Conservation (phyloP, 2,113 vertebrate genomes). For the Centropus unirufus region DNA sequence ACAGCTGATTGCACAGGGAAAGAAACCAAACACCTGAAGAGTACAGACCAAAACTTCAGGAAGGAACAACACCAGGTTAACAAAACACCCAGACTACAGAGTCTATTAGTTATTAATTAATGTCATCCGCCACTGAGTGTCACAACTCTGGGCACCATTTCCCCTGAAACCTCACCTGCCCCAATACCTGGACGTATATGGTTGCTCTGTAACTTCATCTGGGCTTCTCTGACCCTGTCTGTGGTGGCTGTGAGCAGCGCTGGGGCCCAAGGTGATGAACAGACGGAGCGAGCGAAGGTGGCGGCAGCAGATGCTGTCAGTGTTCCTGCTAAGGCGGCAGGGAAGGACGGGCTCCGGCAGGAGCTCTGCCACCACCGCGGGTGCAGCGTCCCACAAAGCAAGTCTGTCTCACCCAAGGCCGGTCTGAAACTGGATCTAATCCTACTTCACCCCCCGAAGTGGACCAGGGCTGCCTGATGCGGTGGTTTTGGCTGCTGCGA, state of each 20-base stretch:
- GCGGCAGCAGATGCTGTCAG: constrained; percentile 29
- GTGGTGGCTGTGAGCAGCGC: not conserved
- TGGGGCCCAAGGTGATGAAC: not conserved
- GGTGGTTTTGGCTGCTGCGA: not conserved
- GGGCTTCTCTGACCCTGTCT: not conserved
- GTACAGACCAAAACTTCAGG: not conserved
- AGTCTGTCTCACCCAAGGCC: not conserved
- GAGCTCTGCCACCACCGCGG: not conserved
- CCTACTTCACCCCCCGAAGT: not conserved
- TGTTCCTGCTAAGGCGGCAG: constrained; percentile 4
- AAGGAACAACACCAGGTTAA: not conserved
- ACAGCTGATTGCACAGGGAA: not conserved
- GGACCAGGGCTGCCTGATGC: not conserved
- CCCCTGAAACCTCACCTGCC: not conserved
- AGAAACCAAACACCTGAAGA: not conserved
- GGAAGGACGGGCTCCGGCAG: not conserved
- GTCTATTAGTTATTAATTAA: not conserved
- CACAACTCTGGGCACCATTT: not conserved
- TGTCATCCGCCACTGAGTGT: not conserved
- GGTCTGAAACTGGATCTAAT: not conserved
- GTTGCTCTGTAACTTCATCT: constrained; percentile 15
- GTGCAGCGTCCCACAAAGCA: not conserved
- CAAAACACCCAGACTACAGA: not conserved
- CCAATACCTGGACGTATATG: not conserved
- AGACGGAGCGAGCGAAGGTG: constrained; percentile 6